Percentiles rank a stretch among this genome's conserved stretches.
These are phyloP conservation scores for Apteryx owenii DNA, from an alignment of 2,113 vertebrate genomes.

Conservation along the genomic window DNA sequence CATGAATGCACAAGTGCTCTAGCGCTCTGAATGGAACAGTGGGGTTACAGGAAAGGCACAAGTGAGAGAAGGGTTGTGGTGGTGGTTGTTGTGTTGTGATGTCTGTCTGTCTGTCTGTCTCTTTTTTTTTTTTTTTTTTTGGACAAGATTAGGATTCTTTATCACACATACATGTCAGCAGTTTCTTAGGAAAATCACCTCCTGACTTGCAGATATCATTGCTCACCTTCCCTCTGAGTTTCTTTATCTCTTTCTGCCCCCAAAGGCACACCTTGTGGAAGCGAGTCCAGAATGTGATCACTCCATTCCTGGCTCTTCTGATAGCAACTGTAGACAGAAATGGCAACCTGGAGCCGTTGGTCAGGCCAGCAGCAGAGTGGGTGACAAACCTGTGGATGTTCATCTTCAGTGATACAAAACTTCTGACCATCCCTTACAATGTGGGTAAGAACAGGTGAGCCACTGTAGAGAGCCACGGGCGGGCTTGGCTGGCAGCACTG, in stretches of 20 bases:
- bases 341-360: constrained; percentile 88
- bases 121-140: background rate
- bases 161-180: background rate
- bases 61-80: background rate
- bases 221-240: background rate
- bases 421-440: constrained; percentile 81
- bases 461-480: background rate
- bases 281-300: constrained; percentile 84
- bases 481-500: background rate
- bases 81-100: too few species aligned
- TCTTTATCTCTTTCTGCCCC: background rate
- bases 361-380: constrained; percentile 57
- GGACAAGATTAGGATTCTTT: background rate
- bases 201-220: rapidly evolving
- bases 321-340: constrained; percentile 88
- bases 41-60: background rate
- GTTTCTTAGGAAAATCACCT: background rate
- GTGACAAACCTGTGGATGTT: constrained; percentile 89
- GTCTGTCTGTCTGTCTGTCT: too few species aligned
- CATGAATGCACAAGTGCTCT: background rate
- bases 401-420: constrained; percentile 85
- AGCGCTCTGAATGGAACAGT: background rate
- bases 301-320: constrained; percentile 88
- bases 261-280: constrained; percentile 92
- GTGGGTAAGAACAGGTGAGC: constrained; percentile 76